These are phyloP conservation scores for Polypedilum pembai DNA, from an alignment of 1,140 invertebrate species.

Conservation along the genomic window DNA sequence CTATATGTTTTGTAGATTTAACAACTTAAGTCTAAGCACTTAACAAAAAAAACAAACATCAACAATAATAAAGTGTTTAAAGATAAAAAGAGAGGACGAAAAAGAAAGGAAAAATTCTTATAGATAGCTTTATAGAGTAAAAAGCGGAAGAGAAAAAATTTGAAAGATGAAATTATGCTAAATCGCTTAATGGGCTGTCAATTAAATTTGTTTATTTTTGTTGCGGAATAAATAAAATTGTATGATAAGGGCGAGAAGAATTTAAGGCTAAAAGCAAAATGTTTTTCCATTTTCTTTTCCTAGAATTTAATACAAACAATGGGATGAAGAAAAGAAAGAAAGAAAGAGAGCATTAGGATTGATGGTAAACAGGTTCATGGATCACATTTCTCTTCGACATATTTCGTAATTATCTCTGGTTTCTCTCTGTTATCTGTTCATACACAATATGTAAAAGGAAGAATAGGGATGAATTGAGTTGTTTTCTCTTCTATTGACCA, in stretches of 20 bases:
- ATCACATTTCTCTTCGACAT: neutral
- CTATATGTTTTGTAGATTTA: too few species aligned
- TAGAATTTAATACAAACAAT: neutral
- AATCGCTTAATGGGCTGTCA: slow-evolving; percentile 16
- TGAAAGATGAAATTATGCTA: slow-evolving; percentile 5
- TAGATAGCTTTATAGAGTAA: neutral
- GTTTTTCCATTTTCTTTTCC: too few species aligned
- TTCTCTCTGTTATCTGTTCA: neutral
- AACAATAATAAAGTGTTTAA: too few species aligned
- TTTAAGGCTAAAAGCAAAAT: too few species aligned
- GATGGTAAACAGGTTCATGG: slow-evolving; percentile 3
- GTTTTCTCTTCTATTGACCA: too few species aligned
- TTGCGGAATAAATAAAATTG: neutral
- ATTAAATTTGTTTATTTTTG: slow-evolving; percentile 20
- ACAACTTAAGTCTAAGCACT: too few species aligned
- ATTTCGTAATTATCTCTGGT: slow-evolving; percentile 9
- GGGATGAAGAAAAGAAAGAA: neutral
- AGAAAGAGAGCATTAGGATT: neutral
- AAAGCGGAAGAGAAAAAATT: neutral
- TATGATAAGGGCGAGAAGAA: too few species aligned
- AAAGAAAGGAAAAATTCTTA: too few species aligned
- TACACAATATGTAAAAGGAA: neutral
- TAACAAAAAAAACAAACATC: too few species aligned
- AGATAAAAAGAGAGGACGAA: too few species aligned
- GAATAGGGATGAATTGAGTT: neutral